These are phyloP conservation scores for Zelostemma sp. DNA, from an alignment of 1,140 invertebrate genomes.

Conservation along the genomic window DNA sequence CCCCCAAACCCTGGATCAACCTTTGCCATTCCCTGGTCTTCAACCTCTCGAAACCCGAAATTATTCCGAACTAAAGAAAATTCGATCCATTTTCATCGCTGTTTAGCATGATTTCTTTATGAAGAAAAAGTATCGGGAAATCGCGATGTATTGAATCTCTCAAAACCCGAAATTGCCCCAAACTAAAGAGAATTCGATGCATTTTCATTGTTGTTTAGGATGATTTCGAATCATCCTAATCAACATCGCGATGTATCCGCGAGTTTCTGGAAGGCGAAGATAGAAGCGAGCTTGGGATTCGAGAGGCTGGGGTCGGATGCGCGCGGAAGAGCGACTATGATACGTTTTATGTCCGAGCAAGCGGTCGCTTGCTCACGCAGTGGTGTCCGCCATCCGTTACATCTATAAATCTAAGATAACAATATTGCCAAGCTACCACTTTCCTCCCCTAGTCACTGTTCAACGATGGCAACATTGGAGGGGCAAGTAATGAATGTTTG, in stretches of 20 bases:
- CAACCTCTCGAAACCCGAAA: no score
- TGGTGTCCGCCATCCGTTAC: conserved; percentile 69
- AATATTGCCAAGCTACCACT: conserved; percentile 64
- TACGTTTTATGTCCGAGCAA: conserved; percentile 62
- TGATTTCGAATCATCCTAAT: no score
- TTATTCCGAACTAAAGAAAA: no score
- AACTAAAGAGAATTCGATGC: no score
- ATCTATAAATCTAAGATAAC: conserved; percentile 71
- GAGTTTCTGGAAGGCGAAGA: conserved; percentile 40
- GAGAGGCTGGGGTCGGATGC: conserved; percentile 37
- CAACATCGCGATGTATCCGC: no score
- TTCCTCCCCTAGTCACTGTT: conserved; percentile 29
- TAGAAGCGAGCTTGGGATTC: conserved; percentile 32
- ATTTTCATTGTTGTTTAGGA: no score
- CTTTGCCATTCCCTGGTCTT: conserved; percentile 25
- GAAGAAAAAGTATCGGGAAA: no score
- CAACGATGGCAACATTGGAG: conserved; percentile 20
- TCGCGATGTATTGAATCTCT: no score
- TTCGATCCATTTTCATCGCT: no score
- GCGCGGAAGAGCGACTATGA: no score
- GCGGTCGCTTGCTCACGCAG: conserved; percentile 56
- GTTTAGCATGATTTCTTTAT: no score
- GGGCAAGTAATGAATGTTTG: conserved; percentile 68
- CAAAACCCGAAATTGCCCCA: no score
- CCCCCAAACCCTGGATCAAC: conserved; percentile 22